phyloP scores from a whole-genome alignment of 1,140 invertebrate genomes.

The Drosophila sturtevanti region DNA sequence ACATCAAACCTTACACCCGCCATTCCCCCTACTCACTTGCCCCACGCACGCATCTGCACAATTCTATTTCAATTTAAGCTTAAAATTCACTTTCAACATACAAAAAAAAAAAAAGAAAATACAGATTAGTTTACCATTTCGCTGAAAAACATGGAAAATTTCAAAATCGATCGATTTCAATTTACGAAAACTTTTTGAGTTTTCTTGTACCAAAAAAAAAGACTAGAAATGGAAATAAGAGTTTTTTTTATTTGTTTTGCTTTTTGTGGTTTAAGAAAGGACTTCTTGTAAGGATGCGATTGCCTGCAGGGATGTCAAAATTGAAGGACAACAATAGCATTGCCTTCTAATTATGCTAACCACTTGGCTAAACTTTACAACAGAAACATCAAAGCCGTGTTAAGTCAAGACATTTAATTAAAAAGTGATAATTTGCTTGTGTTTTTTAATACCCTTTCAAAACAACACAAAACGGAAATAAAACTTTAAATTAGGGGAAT shows the following conservation, averaged over 20 bases:
- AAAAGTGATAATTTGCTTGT: conserved; percentile 69
- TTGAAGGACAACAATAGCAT: neutral
- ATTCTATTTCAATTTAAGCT: conserved; percentile 19
- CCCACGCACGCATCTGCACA: neutral
- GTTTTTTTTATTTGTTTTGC: too few species aligned
- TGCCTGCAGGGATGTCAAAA: neutral
- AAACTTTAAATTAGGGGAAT: neutral
- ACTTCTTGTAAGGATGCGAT: too few species aligned
- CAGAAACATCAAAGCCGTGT: conserved; percentile 57
- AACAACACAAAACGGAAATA: neutral
- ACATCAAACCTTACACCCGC: neutral
- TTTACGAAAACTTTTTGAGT: too few species aligned
- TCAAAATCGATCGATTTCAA: neutral
- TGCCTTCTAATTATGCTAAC: conserved; percentile 42
- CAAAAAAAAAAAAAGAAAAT: neutral
- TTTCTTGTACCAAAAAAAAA: too few species aligned
- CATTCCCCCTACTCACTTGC: neutral
- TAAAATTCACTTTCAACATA: neutral
- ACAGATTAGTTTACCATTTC: neutral
- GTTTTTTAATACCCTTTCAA: neutral
- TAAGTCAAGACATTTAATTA: conserved; percentile 62
- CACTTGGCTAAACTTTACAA: conserved; percentile 39
- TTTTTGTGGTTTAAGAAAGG: too few species aligned
- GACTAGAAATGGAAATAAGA: too few species aligned
- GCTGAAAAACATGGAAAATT: neutral